These are phyloP conservation scores for Bugulina stolonifera DNA, from an alignment of 2,888 invertebrate genomes.

Conservation along the genomic window DNA sequence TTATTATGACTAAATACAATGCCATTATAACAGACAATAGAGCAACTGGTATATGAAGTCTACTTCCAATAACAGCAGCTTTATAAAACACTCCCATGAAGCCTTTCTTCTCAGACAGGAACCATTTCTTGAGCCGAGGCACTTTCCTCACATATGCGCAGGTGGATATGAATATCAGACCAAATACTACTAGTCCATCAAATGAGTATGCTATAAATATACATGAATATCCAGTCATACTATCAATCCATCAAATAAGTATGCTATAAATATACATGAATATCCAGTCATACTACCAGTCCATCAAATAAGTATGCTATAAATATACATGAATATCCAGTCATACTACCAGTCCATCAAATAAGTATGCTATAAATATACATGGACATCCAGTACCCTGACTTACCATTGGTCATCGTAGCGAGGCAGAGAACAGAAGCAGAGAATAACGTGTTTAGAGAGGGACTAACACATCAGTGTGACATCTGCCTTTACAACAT, in stretches of 20 bases:
- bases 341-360: slow-evolving; percentile 55
- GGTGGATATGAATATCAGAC: slow-evolving; percentile 53
- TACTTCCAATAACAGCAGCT: slow-evolving; percentile 52
- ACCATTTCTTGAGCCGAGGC: slow-evolving; percentile 53
- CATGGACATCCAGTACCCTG: not conserved
- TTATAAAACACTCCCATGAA: slow-evolving; percentile 55
- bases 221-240: slow-evolving; percentile 36
- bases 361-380: slow-evolving; percentile 47
- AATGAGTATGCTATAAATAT: slow-evolving; percentile 50
- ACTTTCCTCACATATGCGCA: slow-evolving; percentile 55
- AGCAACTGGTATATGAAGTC: slow-evolving; percentile 52
- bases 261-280: slow-evolving; percentile 38
- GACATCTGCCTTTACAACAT: too few relatives aligned
- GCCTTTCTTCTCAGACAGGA: slow-evolving; percentile 55
- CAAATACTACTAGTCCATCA: slow-evolving; percentile 54
- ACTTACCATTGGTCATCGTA: too few relatives aligned
- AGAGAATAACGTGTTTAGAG: too few relatives aligned
- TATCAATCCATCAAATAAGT: slow-evolving; percentile 54
- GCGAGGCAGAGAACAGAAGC: too few relatives aligned
- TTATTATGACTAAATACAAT: slow-evolving; percentile 48
- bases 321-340: slow-evolving; percentile 29
- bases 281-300: slow-evolving; percentile 48
- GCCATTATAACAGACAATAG: slow-evolving; percentile 49
- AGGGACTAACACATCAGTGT: too few relatives aligned
- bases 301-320: slow-evolving; percentile 55